Evolutionary conservation across 30 jellyfish, hydroid and myxozoan species (phyloP).

Genomic region (Mastigias papua): DNA sequence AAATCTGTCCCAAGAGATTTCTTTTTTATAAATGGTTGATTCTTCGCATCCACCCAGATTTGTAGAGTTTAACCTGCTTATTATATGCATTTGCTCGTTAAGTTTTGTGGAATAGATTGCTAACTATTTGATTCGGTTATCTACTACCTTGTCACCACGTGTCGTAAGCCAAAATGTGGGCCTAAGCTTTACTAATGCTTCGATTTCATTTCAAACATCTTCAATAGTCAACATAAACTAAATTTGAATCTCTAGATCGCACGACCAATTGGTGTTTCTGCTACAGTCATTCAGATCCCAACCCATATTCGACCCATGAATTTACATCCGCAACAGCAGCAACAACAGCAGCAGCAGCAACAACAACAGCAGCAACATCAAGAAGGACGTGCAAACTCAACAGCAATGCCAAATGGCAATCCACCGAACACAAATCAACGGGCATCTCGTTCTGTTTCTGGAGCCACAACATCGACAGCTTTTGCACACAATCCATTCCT

Average conservation of each 20-base stretch:
- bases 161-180: too few species aligned
- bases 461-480: slow-evolving; percentile 23
- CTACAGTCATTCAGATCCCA: slow-evolving; percentile 91
- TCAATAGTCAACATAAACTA: too few species aligned
- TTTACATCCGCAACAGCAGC: background rate
- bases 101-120: too few species aligned
- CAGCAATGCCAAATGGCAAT: background rate
- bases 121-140: too few species aligned
- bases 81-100: too few species aligned
- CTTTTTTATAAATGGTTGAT: too few species aligned
- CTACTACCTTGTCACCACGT: too few species aligned
- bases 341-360: slow-evolving; percentile 22
- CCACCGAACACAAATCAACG: background rate
- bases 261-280: slow-evolving; percentile 75
- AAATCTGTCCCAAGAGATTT: too few species aligned
- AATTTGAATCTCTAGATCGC: slow-evolving; percentile 28
- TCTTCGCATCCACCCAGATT: too few species aligned
- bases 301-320: slow-evolving; percentile 25
- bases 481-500: slow-evolving; percentile 12
- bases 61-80: too few species aligned
- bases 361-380: background rate
- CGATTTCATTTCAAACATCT: too few species aligned
- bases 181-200: too few species aligned
- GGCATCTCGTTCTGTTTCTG: slow-evolving; percentile 32
- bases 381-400: background rate